Percentiles rank a stretch among this genome's conserved stretches.
Conservation (phyloP, 2,113 vertebrate species). For the Tympanuchus pallidicinctus region DNA sequence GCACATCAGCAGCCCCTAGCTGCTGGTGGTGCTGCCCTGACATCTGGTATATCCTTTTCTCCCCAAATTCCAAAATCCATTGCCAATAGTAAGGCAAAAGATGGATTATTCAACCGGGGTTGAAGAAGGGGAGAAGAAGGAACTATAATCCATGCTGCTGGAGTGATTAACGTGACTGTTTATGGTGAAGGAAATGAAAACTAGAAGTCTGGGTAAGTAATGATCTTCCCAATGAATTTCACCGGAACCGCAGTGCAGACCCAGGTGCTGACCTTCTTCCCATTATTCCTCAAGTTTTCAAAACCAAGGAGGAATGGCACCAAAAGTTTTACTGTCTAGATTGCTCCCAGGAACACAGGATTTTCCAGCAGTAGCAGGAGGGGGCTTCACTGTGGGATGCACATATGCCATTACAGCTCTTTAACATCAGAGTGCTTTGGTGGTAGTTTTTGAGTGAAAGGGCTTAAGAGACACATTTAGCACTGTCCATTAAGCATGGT, state of each 20-base stretch:
- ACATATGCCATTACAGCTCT: not conserved
- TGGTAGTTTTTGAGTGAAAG: not conserved
- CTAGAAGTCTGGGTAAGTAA: constrained; percentile 71
- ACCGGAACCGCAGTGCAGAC: constrained; percentile 53
- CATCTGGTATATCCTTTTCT: not conserved
- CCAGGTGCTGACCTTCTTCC: constrained; percentile 42
- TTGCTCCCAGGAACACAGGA: not conserved
- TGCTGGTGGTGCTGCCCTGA: not conserved
- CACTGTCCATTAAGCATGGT: not conserved
- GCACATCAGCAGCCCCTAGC: not conserved
- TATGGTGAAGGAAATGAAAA: constrained; percentile 75
- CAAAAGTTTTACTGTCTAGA: not conserved
- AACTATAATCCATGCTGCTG: constrained; percentile 51
- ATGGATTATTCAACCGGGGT: not conserved
- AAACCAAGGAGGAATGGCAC: constrained; percentile 30
- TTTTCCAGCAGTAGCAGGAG: not conserved
- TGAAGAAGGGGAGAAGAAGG: not conserved
- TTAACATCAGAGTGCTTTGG: not conserved
- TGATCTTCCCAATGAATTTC: constrained; percentile 66
- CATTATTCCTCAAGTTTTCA: constrained; percentile 56
- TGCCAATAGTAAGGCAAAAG: constrained; percentile 12
- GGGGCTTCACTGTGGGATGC: not conserved
- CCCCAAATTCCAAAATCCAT: constrained; percentile 18
- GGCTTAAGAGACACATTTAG: not conserved
- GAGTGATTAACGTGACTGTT: constrained; percentile 70